phyloP scores from a whole-genome alignment of 2,888 invertebrate species.

The Omphaloscelis lunosa region DNA sequence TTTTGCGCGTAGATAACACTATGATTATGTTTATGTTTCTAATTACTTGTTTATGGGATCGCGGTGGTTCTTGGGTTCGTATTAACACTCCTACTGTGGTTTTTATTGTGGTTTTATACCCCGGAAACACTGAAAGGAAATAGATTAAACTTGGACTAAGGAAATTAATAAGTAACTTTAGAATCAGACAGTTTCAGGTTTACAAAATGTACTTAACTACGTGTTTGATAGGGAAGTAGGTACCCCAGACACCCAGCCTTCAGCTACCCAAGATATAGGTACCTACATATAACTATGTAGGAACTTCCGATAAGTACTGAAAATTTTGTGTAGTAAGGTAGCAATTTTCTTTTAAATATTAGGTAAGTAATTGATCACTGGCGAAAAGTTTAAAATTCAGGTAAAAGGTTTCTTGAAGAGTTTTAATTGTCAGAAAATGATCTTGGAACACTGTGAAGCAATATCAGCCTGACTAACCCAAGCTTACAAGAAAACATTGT shows the following conservation, averaged over 20 bases:
- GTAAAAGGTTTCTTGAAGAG: neutral
- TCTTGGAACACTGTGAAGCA: neutral
- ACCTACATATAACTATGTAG: too few relatives aligned
- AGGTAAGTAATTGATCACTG: neutral
- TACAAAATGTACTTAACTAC: neutral
- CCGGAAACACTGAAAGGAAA: neutral
- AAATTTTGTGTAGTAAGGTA: too few relatives aligned
- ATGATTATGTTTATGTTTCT: slow-evolving; percentile 55
- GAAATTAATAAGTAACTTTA: neutral
- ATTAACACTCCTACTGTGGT: slow-evolving; percentile 17
- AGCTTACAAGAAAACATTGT: slow-evolving; percentile 22
- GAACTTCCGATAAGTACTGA: neutral
- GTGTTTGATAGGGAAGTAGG: neutral
- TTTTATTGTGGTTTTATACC: slow-evolving; percentile 23
- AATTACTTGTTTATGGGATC: slow-evolving; percentile 53
- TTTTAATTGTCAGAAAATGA: neutral
- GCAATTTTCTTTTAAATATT: neutral
- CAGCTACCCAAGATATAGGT: too few relatives aligned
- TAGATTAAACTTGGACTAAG: neutral
- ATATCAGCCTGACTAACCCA: slow-evolving; percentile 32
- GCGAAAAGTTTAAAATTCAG: neutral
- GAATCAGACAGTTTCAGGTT: neutral
- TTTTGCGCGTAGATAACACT: slow-evolving; percentile 62
- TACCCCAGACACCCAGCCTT: neutral
- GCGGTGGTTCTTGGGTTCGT: slow-evolving; percentile 24